A percentile compares a stretch with the other conserved stretches of the same genome.
Evolutionary conservation across 2,113 vertebrate species (phyloP).

Genomic region (Xerus inauris): DNA sequence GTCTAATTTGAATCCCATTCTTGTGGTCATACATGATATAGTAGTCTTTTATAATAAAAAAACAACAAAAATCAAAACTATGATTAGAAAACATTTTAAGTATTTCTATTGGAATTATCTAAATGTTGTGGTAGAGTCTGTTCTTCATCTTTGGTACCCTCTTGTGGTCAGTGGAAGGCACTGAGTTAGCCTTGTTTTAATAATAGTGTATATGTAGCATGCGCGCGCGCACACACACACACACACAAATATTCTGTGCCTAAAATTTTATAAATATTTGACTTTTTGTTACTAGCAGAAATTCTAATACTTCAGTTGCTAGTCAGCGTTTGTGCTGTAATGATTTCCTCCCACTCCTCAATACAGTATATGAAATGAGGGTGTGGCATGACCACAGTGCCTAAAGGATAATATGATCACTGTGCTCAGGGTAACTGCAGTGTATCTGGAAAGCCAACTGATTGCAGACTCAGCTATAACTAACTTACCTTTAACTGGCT

Average conservation of each 20-base stretch:
- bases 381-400: background rate
- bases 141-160: slow-evolving; percentile 26
- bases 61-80: background rate
- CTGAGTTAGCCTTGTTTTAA: background rate
- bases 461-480: background rate
- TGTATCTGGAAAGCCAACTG: background rate
- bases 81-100: background rate
- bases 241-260: background rate
- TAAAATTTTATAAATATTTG: background rate
- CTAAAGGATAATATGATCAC: background rate
- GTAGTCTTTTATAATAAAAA: background rate
- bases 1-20: too few relatives aligned
- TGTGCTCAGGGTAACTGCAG: background rate
- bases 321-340: background rate
- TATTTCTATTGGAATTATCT: background rate
- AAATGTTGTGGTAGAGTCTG: background rate
- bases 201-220: background rate
- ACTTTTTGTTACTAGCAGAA: background rate
- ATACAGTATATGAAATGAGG: background rate
- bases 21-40: background rate
- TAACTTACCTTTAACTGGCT: background rate
- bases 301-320: background rate
- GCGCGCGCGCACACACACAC: too few relatives aligned
- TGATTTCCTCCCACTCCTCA: background rate
- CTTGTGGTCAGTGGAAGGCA: background rate